Conservation (phyloP, 2,113 vertebrate genomes). For the Zosterops borbonicus region DNA sequence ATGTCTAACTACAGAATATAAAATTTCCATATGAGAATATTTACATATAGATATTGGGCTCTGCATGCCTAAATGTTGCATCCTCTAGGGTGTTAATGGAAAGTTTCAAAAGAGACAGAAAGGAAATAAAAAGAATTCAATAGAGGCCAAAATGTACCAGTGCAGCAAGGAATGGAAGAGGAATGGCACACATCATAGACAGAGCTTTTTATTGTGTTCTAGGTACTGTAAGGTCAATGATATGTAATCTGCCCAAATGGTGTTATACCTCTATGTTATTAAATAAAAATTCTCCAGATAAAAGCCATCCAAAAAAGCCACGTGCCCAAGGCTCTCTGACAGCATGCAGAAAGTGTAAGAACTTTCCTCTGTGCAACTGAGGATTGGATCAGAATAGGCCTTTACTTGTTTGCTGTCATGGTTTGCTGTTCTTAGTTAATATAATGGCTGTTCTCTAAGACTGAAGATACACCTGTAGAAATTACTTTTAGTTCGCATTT, state of each 20-base stretch:
- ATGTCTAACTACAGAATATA: constrained; percentile 14
- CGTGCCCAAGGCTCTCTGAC: neutral
- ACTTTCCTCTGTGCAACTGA: neutral
- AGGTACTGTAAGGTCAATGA: neutral
- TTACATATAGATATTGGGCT: neutral
- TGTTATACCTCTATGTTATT: neutral
- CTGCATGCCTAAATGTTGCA: neutral
- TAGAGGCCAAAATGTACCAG: neutral
- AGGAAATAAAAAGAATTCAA: neutral
- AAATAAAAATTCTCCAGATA: neutral
- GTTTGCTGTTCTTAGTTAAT: neutral
- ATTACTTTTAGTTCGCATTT: neutral
- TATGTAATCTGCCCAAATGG: neutral
- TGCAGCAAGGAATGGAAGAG: neutral
- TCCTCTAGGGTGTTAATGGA: neutral
- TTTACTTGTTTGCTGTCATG: neutral
- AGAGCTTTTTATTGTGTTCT: neutral
- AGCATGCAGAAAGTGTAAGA: neutral
- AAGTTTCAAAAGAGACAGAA: neutral
- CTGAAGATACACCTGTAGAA: neutral
- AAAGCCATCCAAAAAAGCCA: neutral
- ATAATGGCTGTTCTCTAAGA: neutral
- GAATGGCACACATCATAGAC: neutral
- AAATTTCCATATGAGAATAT: neutral
- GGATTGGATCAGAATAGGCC: neutral